These are phyloP conservation scores for sheep (Ovis aries) DNA, from an alignment of 2,113 vertebrate species.

Conservation along the genomic window ARS-UI_Ramb_v3.0 NC_056056.1:151558501-151559000, in stretches of 20 bases:
- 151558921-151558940: background rate
- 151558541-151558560: background rate
- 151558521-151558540: background rate
- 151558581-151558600: background rate
- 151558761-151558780: background rate
- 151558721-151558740: background rate
- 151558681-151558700: background rate
- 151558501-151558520: background rate
- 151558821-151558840: background rate
- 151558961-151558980: background rate
- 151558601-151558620: background rate
- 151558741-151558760: background rate
- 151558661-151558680: background rate
- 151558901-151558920: background rate
- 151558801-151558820: background rate
- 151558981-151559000: background rate
- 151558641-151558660: background rate
- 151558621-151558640: background rate
- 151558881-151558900: background rate
- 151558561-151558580: background rate
- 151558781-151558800: background rate
- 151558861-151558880: background rate
- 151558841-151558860: background rate
- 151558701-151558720: background rate
- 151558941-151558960: background rate